These are phyloP conservation scores for Orientallactaga sibirica DNA, from an alignment of 2,797 vertebrate species.

Conservation along the genomic window DNA sequence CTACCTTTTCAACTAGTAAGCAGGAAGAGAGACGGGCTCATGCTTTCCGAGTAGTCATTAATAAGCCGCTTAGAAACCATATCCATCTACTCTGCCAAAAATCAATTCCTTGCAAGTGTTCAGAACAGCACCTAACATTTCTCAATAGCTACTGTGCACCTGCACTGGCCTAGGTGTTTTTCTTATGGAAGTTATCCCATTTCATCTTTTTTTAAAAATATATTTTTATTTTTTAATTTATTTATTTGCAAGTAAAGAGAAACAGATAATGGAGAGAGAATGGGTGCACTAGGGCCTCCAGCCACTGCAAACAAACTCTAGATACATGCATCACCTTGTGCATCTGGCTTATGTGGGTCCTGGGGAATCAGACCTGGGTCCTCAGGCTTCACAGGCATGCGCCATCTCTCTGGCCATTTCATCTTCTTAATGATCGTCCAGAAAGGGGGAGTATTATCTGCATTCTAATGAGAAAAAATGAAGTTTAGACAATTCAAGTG, in stretches of 20 bases:
- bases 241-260: too few species aligned
- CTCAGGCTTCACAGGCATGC: too few species aligned
- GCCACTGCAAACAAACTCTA: too few species aligned
- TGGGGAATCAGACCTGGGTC: too few species aligned
- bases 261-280: too few species aligned
- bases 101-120: slow-evolving; percentile 31
- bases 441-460: background rate
- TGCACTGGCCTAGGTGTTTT: background rate
- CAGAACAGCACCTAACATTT: background rate
- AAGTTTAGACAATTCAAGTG: slow-evolving; percentile 7
- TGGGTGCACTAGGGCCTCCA: too few species aligned
- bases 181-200: background rate
- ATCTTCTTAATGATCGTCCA: background rate
- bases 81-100: slow-evolving; percentile 35
- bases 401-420: background rate
- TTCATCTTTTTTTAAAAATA: background rate
- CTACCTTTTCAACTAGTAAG: slow-evolving; percentile 46
- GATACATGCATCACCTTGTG: too few species aligned
- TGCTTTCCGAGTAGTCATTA: slow-evolving; percentile 57
- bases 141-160: background rate
- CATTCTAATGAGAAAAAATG: slow-evolving; percentile 18
- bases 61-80: slow-evolving; percentile 65
- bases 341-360: too few species aligned
- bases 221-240: too few species aligned
- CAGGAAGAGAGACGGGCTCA: slow-evolving; percentile 69